Conservation (phyloP, 2,888 invertebrate species). For the Callyntrura sp. region DNA sequence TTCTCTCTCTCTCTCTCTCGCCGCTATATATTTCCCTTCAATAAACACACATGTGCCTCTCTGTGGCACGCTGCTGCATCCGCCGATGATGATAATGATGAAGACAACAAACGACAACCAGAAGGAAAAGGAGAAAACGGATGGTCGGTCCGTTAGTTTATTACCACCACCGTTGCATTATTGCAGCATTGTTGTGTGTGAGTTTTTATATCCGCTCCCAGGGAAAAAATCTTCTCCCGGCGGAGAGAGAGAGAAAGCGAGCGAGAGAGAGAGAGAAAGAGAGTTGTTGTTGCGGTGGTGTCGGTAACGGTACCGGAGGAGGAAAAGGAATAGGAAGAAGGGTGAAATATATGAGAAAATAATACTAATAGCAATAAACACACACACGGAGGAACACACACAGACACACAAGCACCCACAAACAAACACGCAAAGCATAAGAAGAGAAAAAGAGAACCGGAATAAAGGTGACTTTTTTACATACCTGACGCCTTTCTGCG, state of each 20-base stretch:
- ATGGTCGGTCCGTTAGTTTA: conserved; percentile 45
- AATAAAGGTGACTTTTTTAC: conserved; percentile 61
- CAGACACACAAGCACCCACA: too few species aligned
- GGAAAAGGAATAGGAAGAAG: conserved; percentile 48
- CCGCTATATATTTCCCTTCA: conserved; percentile 20
- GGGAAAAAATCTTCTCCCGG: not conserved
- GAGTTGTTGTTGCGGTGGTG: too few species aligned
- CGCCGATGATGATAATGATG: conserved; percentile 26
- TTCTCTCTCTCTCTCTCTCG: too few species aligned
- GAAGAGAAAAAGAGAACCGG: conserved; percentile 29
- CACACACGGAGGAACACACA: too few species aligned
- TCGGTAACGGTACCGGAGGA: conserved; percentile 38
- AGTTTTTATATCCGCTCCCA: conserved; percentile 54
- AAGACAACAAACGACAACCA: conserved; percentile 40
- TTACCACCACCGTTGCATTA: too few species aligned
- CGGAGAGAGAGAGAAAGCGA: not conserved
- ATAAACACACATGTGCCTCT: conserved; percentile 36
- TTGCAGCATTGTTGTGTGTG: conserved; percentile 29
- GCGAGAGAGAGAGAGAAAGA: not conserved
- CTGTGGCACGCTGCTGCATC: conserved; percentile 20
- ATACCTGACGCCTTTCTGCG: conserved; percentile 55
- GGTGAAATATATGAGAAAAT: conserved; percentile 56
- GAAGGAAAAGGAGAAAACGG: conserved; percentile 50
- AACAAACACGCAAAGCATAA: too few species aligned
- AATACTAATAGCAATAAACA: conserved; percentile 51